Conservation (phyloP, 2,113 vertebrate genomes). For the Ellobius talpinus region DNA sequence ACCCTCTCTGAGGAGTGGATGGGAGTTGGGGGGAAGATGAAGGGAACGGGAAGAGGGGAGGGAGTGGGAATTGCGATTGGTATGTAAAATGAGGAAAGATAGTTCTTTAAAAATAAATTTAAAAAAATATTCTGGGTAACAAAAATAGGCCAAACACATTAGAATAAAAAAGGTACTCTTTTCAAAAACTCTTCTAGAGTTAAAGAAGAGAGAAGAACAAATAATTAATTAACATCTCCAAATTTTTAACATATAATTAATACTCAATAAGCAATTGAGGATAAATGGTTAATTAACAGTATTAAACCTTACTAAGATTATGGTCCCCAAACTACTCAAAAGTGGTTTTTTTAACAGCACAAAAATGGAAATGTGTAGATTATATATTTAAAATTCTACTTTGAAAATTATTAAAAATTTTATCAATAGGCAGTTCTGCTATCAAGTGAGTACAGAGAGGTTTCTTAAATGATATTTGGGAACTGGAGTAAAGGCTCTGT, state of each 20-base stretch:
- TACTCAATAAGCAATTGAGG: not conserved
- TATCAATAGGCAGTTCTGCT: constrained; percentile 60
- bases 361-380: constrained; percentile 50
- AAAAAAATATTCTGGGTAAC: not conserved
- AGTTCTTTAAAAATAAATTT: too few relatives aligned
- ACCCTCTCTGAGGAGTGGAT: too few relatives aligned
- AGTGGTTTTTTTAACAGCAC: not conserved
- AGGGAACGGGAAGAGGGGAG: too few relatives aligned
- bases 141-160: not conserved
- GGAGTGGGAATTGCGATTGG: too few relatives aligned
- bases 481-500: not conserved
- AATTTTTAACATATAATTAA: not conserved
- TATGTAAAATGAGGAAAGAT: too few relatives aligned
- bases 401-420: constrained; percentile 53
- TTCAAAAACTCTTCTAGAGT: constrained; percentile 39
- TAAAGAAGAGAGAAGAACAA: not conserved
- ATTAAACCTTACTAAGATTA: not conserved
- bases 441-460: not conserved
- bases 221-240: not conserved
- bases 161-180: not conserved
- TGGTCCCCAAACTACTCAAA: not conserved
- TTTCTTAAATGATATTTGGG: constrained; percentile 52
- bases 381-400: constrained; percentile 52
- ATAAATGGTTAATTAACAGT: not conserved
- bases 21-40: too few relatives aligned